Evolutionary conservation across 1,140 invertebrate species (phyloP).

Genomic region (Bombus waltoni): DNA sequence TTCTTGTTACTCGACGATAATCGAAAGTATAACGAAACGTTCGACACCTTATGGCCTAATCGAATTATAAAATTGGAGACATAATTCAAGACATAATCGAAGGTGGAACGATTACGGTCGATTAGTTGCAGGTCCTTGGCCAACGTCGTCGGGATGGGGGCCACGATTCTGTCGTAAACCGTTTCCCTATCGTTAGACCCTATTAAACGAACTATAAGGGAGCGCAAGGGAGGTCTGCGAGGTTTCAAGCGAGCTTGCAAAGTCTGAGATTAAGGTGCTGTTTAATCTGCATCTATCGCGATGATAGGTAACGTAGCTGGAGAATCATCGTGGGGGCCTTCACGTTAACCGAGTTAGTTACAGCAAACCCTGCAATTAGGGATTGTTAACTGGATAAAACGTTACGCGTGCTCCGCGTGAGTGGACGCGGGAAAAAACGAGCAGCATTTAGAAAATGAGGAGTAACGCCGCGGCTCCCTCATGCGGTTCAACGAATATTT

Average conservation of each 20-base stretch:
- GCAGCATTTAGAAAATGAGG: constrained; percentile 26
- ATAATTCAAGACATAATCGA: constrained; percentile 20
- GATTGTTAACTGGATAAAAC: constrained; percentile 72
- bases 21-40: background rate
- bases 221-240: constrained; percentile 43
- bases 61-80: constrained; percentile 35
- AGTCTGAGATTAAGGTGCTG: constrained; percentile 53
- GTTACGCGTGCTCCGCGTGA: constrained; percentile 66
- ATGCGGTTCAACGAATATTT: background rate
- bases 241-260: constrained; percentile 12
- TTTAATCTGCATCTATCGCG: constrained; percentile 73
- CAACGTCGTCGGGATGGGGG: no score
- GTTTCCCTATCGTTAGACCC: constrained; percentile 53
- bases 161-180: constrained; percentile 27
- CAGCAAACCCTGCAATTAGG: constrained; percentile 68
- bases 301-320: constrained; percentile 65
- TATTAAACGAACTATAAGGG: constrained; percentile 41
- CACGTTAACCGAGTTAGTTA: constrained; percentile 74
- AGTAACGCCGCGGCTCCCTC: background rate
- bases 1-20: background rate
- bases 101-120: constrained; percentile 4
- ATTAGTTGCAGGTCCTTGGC: background rate
- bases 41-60: constrained; percentile 34
- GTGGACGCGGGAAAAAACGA: constrained; percentile 31
- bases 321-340: constrained; percentile 52